Conservation (phyloP, 1,140 invertebrate species). For the Drosophila teissieri region DNA sequence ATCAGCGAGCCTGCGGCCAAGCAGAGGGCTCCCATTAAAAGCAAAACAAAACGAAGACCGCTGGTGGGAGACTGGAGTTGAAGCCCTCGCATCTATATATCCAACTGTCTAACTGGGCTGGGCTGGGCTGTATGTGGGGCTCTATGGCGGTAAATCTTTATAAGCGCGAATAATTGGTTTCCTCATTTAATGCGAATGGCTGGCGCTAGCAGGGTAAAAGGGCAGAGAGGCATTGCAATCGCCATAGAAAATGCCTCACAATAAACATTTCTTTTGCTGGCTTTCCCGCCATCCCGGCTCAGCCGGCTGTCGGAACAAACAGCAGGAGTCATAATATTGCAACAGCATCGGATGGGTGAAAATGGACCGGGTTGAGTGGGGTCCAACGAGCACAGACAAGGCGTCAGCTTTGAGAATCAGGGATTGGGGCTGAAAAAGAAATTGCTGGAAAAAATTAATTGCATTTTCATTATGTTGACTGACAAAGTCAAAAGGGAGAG, state of each 20-base stretch:
- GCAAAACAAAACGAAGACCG: conserved; percentile 49
- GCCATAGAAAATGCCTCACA: conserved; percentile 76
- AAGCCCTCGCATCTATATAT: conserved; percentile 57
- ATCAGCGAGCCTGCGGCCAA: conserved; percentile 56
- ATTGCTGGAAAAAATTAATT: conserved; percentile 84
- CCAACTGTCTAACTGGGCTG: conserved; percentile 63
- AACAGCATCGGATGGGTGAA: conserved; percentile 56
- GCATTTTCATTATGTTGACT: conserved; percentile 85
- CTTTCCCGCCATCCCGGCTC: conserved; percentile 24
- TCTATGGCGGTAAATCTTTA: conserved; percentile 79
- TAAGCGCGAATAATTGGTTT: conserved; percentile 85
- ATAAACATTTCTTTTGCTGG: conserved; percentile 73
- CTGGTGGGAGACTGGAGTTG: conserved; percentile 13
- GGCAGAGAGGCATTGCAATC: conserved; percentile 56
- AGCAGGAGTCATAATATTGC: conserved; percentile 83
- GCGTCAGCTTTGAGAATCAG: conserved; percentile 5
- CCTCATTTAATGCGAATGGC: conserved; percentile 84
- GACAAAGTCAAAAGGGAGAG: conserved; percentile 55
- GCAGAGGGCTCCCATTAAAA: conserved; percentile 56
- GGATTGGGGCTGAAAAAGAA: conserved; percentile 59
- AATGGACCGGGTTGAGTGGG: conserved; percentile 8
- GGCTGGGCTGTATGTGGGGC: conserved; percentile 36
- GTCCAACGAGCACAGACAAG: conserved; percentile 16
- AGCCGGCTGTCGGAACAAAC: conserved; percentile 68
- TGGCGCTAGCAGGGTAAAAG: conserved; percentile 38